These are phyloP conservation scores for Aphidius gifuensis DNA, from an alignment of 1,140 invertebrate genomes.

Conservation along the genomic window DNA sequence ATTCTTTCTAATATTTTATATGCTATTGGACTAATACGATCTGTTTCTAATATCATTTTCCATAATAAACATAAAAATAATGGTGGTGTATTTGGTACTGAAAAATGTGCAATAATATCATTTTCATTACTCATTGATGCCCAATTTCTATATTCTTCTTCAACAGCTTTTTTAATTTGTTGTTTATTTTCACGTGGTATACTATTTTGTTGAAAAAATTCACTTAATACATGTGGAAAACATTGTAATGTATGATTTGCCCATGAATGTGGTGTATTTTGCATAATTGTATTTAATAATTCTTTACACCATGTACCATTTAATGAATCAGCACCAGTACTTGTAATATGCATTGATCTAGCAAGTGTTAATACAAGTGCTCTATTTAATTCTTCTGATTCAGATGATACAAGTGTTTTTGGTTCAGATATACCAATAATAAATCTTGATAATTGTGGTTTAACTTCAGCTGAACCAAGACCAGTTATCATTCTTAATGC, in stretches of 20 bases:
- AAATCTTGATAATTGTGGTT: slow-evolving; percentile 83
- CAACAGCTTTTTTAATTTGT: slow-evolving; percentile 85
- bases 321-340: slow-evolving; percentile 62
- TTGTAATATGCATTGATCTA: slow-evolving; percentile 89
- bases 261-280: slow-evolving; percentile 93
- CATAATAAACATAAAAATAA: slow-evolving; percentile 89
- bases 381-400: slow-evolving; percentile 92
- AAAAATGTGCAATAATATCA: slow-evolving; percentile 93
- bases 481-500: slow-evolving; percentile 88
- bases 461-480: slow-evolving; percentile 86
- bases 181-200: slow-evolving; percentile 87
- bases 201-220: slow-evolving; percentile 82
- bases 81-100: slow-evolving; percentile 81
- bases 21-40: slow-evolving; percentile 86
- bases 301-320: slow-evolving; percentile 88
- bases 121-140: slow-evolving; percentile 95
- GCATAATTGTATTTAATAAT: slow-evolving; percentile 84
- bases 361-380: slow-evolving; percentile 90
- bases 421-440: slow-evolving; percentile 66
- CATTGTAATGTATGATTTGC: slow-evolving; percentile 87
- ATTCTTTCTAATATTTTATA: slow-evolving; percentile 94
- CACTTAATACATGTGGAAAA: slow-evolving; percentile 83
- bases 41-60: slow-evolving; percentile 94
- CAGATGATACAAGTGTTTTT: slow-evolving; percentile 84
- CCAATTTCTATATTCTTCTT: slow-evolving; percentile 95